Conservation (phyloP, 2,888 invertebrate genomes). For the Lithodes maja region DNA sequence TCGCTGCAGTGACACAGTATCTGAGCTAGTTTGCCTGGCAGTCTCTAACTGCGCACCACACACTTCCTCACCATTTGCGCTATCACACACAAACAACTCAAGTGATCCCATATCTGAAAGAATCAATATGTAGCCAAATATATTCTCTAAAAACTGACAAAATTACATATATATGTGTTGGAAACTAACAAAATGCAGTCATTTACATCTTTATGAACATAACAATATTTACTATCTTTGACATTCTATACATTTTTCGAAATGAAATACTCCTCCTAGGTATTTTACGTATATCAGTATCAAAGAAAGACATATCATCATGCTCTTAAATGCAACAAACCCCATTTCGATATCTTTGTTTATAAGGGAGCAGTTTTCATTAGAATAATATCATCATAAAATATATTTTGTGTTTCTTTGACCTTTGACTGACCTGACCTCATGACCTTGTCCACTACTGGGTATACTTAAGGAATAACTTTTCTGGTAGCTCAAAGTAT, state of each 20-base stretch:
- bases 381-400: neutral
- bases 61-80: neutral
- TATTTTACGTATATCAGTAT: neutral
- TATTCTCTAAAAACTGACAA: neutral
- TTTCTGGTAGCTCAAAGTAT: neutral
- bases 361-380: conserved; percentile 1
- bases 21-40: neutral
- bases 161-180: neutral
- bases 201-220: neutral
- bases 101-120: neutral
- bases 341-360: neutral
- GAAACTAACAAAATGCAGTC: neutral
- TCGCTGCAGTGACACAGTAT: neutral
- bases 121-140: neutral
- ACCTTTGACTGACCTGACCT: conserved; percentile 18
- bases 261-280: neutral
- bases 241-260: neutral
- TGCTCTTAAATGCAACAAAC: neutral
- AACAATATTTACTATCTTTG: neutral
- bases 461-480: conserved; percentile 7
- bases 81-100: neutral
- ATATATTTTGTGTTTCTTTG: neutral
- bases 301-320: neutral
- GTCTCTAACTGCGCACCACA: neutral
- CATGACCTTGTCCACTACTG: conserved; percentile 16